Evolutionary conservation across 2,113 vertebrate genomes (phyloP), one percentile per base, ranked within the genome.

Genomic region (Junco hyemalis): DNA sequence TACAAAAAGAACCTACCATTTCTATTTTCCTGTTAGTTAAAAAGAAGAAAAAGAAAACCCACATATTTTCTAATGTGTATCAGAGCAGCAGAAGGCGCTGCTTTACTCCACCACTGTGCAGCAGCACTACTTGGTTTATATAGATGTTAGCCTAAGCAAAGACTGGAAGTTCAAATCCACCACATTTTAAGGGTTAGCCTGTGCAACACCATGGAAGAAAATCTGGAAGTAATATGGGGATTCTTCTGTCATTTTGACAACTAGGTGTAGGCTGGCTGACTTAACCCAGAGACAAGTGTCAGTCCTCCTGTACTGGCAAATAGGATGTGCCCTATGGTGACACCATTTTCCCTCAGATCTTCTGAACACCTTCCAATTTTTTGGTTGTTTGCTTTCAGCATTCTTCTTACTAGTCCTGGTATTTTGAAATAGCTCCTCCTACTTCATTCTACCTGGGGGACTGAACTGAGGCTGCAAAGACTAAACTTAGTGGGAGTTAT

Each of bases 31-130:
- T 68, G 4, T 40, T 68, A 18, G 42, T 77, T 50, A 48, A 29
- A 54, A 54, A 48, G 45, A 57, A 71, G 61, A 22, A 16, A 35
- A 57, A 40, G 48, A 66, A 69, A 26, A 11, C 8, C 24, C 24
- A 9, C 0, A 0, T 45, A 8, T 29, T 54, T 60, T 90, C 44
- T 48, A 20, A 36, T 17, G 9, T 19, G 6, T 31, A 19, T 23
- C 56, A 25, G 19, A 59, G 59, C 54, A 61, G 66, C 40, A 69
- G 71, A 82, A 77, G 22, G 38, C n/a, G 66, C 17, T 14, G 13
- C 28, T 7, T 84, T 64, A 64, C 23, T 86, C 8, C 45, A 61
- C 38, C 12, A 7, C n/a, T 10, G 35, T 2, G 0, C 25, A 26
- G 47, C 40, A 61, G 33, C 38, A 8, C 22, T 82, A 1, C 28